Evolutionary conservation across 2,797 vertebrate genomes (phyloP).

Genomic region (Acanthornis magna): DNA sequence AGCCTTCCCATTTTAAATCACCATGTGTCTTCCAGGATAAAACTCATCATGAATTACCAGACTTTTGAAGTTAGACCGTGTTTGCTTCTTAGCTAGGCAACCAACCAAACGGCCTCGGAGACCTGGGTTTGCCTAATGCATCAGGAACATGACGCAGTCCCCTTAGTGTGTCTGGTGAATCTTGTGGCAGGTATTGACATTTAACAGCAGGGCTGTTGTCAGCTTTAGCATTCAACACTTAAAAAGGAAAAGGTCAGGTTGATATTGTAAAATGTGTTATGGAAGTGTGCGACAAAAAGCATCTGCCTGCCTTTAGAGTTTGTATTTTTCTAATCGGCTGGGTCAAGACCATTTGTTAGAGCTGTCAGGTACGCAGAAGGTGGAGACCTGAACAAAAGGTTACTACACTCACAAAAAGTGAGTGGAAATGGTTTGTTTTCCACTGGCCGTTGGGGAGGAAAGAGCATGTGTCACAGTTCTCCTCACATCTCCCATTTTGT

Average conservation of each 20-base stretch:
- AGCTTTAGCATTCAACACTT: not conserved
- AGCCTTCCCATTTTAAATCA: not conserved
- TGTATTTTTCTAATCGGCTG: not conserved
- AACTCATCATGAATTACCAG: not conserved
- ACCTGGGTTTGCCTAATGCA: not conserved
- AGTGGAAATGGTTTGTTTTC: not conserved
- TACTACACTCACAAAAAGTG: not conserved
- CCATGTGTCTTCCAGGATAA: not conserved
- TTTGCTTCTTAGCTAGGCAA: constrained; percentile 42
- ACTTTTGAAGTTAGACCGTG: not conserved
- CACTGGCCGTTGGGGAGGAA: not conserved
- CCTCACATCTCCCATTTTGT: not conserved
- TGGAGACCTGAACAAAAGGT: not conserved
- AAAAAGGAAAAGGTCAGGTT: constrained; percentile 25
- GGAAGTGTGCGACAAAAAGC: not conserved
- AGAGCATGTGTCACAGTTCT: not conserved
- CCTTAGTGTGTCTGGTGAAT: not conserved
- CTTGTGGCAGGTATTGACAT: constrained; percentile 36
- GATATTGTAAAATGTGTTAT: not conserved
- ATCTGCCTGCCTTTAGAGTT: not conserved
- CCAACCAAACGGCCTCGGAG: not conserved
- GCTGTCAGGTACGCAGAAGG: not conserved
- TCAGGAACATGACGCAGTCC: not conserved
- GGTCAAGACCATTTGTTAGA: not conserved
- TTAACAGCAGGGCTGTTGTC: constrained; percentile 7